Conservation (phyloP, 37 sponge, comb jelly and placozoan species). For the Eunapius fragilis region DNA sequence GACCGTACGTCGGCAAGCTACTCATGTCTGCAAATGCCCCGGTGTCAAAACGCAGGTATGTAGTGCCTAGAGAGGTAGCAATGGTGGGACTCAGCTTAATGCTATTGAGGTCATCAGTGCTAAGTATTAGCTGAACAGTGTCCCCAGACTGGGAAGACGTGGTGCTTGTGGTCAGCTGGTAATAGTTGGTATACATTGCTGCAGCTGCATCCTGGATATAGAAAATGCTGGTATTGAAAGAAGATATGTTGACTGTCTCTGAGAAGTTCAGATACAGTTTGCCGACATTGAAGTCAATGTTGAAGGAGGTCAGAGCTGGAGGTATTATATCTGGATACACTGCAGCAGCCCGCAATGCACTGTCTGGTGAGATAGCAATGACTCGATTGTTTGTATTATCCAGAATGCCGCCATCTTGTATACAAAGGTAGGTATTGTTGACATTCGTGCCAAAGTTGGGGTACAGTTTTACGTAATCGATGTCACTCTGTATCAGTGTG, state of each 20-base stretch:
- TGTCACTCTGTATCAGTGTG: conserved; percentile 54
- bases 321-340: conserved; percentile 73
- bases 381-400: conserved; percentile 76
- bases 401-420: conserved; percentile 17
- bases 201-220: conserved; percentile 33
- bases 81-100: conserved; percentile 75
- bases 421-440: conserved; percentile 65
- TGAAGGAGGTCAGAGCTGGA: conserved; percentile 65
- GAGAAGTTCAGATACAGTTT: conserved; percentile 61
- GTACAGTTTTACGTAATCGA: conserved; percentile 77
- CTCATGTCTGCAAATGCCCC: conserved; percentile 68
- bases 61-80: conserved; percentile 53
- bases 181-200: conserved; percentile 8
- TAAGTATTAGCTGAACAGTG: conserved; percentile 46
- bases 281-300: conserved; percentile 67
- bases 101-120: conserved; percentile 70
- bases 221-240: conserved; percentile 45
- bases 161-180: conserved; percentile 45
- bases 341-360: conserved; percentile 37
- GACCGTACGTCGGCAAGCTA: conserved; percentile 44
- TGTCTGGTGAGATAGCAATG: conserved; percentile 15
- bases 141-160: conserved; percentile 16
- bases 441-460: conserved; percentile 63
- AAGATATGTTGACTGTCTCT: conserved; percentile 70
- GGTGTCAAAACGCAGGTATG: conserved; percentile 63